Evolutionary conservation across 92 coral and sea anemone genomes (phyloP).

Genomic region (Bergia sp.): DNA sequence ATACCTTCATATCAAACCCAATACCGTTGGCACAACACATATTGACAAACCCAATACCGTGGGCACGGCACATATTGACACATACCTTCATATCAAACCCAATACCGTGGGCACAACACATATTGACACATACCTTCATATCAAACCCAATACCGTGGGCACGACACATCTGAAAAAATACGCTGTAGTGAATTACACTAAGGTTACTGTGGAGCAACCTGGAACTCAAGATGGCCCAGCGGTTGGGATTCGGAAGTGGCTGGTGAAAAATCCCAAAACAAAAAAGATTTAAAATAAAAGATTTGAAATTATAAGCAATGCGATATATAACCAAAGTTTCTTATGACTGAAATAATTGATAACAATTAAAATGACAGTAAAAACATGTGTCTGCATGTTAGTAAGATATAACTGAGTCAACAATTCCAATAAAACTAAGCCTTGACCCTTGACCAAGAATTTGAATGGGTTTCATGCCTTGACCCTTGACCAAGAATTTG

Average conservation of each 20-base stretch:
- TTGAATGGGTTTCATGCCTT: too few relatives aligned
- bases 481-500: too few relatives aligned
- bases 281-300: background rate
- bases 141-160: conserved; percentile 99
- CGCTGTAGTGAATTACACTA: conserved; percentile 98
- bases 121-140: conserved; percentile 71
- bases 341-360: background rate
- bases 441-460: too few relatives aligned
- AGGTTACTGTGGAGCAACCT: conserved; percentile 90
- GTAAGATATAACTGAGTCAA: too few relatives aligned
- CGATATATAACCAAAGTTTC: too few relatives aligned
- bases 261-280: conserved; percentile 31
- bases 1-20: too few relatives aligned
- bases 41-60: too few relatives aligned
- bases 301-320: too few relatives aligned
- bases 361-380: background rate
- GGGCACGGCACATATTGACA: too few relatives aligned
- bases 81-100: too few relatives aligned
- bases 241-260: conserved; percentile 93
- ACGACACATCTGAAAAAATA: conserved; percentile 99
- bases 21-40: conserved; percentile 63
- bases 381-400: background rate
- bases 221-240: conserved; percentile 90
- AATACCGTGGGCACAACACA: too few relatives aligned
- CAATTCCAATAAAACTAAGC: too few relatives aligned